Evolutionary conservation across 2,888 invertebrate genomes (phyloP).

Genomic region (Lithosia quadra): DNA sequence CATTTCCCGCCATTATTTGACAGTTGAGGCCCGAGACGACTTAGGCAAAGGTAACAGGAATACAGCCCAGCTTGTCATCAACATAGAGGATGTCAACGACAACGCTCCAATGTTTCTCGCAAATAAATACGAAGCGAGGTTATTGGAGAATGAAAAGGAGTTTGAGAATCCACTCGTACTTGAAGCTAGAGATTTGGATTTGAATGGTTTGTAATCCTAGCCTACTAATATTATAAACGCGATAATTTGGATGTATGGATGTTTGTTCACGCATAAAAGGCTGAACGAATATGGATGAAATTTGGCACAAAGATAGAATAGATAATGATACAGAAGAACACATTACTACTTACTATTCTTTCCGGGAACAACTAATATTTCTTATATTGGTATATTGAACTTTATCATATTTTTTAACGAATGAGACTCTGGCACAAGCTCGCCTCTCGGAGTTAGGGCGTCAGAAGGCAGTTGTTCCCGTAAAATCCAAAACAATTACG

Average conservation of each 20-base stretch:
- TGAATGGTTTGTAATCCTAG: conserved; percentile 90
- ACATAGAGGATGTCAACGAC: conserved; percentile 95
- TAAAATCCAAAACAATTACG: neutral
- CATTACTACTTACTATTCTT: too few relatives aligned
- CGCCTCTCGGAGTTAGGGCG: too few relatives aligned
- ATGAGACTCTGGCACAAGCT: too few relatives aligned
- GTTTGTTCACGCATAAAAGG: too few relatives aligned
- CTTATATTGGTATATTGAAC: neutral
- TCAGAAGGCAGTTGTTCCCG: too few relatives aligned
- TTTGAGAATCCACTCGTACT: conserved; percentile 92
- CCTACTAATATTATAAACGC: too few relatives aligned
- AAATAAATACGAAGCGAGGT: conserved; percentile 92
- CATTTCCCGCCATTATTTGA: conserved; percentile 93
- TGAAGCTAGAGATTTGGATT: conserved; percentile 94
- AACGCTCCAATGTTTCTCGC: conserved; percentile 95
- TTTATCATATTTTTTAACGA: too few relatives aligned
- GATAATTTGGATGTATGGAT: too few relatives aligned
- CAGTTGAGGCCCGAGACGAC: conserved; percentile 96
- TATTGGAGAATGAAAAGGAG: conserved; percentile 93
- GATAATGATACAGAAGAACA: too few relatives aligned
- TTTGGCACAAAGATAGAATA: too few relatives aligned
- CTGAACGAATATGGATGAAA: too few relatives aligned
- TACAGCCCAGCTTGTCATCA: conserved; percentile 93
- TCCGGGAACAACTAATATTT: too few relatives aligned
- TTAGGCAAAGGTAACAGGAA: conserved; percentile 93